phyloP scores from a whole-genome alignment of 2,113 vertebrate species.

The Illadopsis cleaveri region DNA sequence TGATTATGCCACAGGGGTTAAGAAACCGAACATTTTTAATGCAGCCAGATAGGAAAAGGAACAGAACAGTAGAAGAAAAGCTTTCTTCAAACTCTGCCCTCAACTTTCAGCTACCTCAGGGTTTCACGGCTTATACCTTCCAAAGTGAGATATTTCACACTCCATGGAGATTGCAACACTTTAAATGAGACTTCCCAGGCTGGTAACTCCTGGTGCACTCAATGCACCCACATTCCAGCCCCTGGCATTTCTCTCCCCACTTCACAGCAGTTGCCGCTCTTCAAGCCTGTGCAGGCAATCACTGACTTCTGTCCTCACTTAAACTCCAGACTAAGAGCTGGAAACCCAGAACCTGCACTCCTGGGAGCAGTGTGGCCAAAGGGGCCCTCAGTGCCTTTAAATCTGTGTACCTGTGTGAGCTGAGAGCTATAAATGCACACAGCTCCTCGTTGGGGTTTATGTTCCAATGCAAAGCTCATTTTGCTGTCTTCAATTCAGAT shows the following conservation, averaged over 20 bases:
- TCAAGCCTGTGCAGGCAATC: not conserved
- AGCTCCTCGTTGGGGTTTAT: not conserved
- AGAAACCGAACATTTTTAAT: not conserved
- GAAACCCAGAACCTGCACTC: not conserved
- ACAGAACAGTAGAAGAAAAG: not conserved
- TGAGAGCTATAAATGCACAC: not conserved
- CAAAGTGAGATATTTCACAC: not conserved
- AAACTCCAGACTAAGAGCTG: not conserved
- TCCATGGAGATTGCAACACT: not conserved
- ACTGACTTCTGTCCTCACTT: not conserved
- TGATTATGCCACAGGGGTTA: not conserved
- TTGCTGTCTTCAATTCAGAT: not conserved
- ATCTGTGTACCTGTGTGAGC: not conserved
- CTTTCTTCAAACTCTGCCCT: not conserved
- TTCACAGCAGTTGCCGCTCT: not conserved
- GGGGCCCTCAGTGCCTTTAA: not conserved
- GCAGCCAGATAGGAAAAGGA: not conserved
- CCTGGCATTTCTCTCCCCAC: not conserved
- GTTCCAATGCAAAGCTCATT: not conserved
- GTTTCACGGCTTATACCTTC: not conserved
- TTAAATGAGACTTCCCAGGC: not conserved
- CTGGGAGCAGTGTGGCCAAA: not conserved
- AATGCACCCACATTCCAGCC: not conserved
- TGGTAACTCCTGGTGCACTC: not conserved
- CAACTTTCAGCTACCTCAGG: not conserved